Evolutionary conservation across 2,888 invertebrate genomes (phyloP).

Genomic region (Nasonovia ribisnigri): DNA sequence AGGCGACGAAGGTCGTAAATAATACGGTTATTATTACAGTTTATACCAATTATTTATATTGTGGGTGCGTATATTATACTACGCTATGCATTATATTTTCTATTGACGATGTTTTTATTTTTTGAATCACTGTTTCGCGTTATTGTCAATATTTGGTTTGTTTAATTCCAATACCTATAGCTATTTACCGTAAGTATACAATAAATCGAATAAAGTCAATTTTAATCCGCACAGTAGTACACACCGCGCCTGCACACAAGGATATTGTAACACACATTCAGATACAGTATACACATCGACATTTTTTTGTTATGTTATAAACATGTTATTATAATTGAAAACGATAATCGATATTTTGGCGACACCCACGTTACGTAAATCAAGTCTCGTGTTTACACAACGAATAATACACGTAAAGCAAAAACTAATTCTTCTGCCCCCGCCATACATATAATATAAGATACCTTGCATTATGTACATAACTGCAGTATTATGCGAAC

Average conservation of each 20-base stretch:
- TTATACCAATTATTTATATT: background rate
- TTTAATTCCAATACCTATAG: slow-evolving; percentile 6
- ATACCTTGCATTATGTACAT: background rate
- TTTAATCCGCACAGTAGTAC: background rate
- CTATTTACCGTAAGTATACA: background rate
- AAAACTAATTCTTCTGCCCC: background rate
- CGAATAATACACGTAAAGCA: background rate
- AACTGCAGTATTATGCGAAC: background rate
- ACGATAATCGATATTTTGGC: slow-evolving; percentile 1
- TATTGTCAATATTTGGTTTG: background rate
- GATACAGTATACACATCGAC: background rate
- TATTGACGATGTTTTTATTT: background rate
- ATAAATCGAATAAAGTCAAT: slow-evolving; percentile 9
- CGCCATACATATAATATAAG: background rate
- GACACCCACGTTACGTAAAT: slow-evolving; percentile 25
- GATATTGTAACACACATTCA: background rate
- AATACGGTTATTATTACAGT: background rate
- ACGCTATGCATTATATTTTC: background rate
- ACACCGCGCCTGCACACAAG: no score
- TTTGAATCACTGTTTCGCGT: background rate
- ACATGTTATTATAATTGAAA: background rate
- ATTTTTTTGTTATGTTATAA: background rate
- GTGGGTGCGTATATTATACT: background rate
- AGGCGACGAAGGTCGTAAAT: slow-evolving; percentile 47
- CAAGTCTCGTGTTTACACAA: slow-evolving; percentile 25